Evolutionary conservation across 2,797 vertebrate species (phyloP).

Genomic region (Botia kubotai): DNA sequence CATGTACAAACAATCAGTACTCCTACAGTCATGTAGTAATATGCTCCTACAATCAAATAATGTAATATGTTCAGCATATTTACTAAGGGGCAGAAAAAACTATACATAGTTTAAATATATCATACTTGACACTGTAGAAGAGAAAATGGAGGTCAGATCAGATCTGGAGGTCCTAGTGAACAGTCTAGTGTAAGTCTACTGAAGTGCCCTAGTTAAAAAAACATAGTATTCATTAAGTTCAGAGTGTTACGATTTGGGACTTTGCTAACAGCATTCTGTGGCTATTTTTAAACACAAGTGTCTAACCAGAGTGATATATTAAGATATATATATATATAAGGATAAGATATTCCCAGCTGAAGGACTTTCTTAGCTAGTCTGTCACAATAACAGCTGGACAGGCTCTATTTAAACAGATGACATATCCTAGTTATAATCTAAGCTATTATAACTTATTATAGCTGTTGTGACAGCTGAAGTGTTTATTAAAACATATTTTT

Average conservation of each 20-base stretch:
- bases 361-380: background rate
- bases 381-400: conserved; percentile 8
- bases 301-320: conserved; percentile 29
- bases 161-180: no score
- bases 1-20: background rate
- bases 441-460: conserved; percentile 7
- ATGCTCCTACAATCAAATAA: no score
- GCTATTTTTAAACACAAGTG: conserved; percentile 49
- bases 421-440: background rate
- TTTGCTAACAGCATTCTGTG: no score
- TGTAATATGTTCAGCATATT: background rate
- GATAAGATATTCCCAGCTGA: conserved; percentile 22
- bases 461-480: no score
- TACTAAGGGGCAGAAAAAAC: background rate
- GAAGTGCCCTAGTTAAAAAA: background rate
- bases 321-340: no score
- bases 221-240: no score
- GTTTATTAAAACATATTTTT: no score
- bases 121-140: no score
- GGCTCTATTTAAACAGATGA: background rate
- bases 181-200: conserved; percentile 17
- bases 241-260: no score
- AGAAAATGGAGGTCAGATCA: no score
- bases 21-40: background rate
- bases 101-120: background rate